These are phyloP conservation scores for Andrena cerasifolii DNA, from an alignment of 1,140 invertebrate species.

Conservation along the genomic window DNA sequence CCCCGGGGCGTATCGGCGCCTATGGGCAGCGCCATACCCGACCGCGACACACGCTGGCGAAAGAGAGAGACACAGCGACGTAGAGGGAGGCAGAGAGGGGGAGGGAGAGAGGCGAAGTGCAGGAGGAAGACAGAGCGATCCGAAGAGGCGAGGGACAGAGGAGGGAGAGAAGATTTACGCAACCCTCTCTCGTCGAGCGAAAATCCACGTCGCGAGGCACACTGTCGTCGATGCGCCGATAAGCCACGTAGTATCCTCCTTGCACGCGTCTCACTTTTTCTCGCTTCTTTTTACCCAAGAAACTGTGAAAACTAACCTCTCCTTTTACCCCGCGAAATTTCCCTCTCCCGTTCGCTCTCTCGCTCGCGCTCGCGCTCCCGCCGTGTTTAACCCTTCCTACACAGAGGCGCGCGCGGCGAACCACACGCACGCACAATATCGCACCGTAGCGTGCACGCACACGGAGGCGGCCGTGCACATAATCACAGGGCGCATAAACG, in stretches of 20 bases:
- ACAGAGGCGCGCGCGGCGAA: constrained; percentile 21
- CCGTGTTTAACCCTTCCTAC: constrained; percentile 59
- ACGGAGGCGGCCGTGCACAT: constrained; percentile 1
- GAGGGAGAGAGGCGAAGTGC: constrained; percentile 35
- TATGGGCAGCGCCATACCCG: constrained; percentile 69
- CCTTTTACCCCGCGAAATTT: constrained; percentile 43
- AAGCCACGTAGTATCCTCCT: constrained; percentile 67
- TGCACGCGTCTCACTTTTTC: constrained; percentile 39
- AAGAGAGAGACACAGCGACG: constrained; percentile 43
- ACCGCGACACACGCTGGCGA: constrained; percentile 60
- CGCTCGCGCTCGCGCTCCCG: constrained; percentile 7
- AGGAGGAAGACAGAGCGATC: constrained; percentile 44
- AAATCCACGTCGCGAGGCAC: constrained; percentile 72
- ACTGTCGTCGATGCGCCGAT: constrained; percentile 68
- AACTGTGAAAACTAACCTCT: constrained; percentile 66
- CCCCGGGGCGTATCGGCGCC: constrained; percentile 70
- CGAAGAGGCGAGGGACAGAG: constrained; percentile 24
- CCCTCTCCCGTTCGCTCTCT: no score
- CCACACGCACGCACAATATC: constrained; percentile 17
- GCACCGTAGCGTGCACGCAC: constrained; percentile 25
- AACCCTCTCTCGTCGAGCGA: constrained; percentile 73
- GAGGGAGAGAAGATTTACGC: constrained; percentile 73
- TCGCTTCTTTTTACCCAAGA: constrained; percentile 49
- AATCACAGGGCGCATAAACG: constrained; percentile 21
- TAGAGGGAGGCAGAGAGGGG: constrained; percentile 33